Base-by-base conservation (phyloP, 2,797 vertebrate genomes). In the Chromobotia macracanthus region DNA sequence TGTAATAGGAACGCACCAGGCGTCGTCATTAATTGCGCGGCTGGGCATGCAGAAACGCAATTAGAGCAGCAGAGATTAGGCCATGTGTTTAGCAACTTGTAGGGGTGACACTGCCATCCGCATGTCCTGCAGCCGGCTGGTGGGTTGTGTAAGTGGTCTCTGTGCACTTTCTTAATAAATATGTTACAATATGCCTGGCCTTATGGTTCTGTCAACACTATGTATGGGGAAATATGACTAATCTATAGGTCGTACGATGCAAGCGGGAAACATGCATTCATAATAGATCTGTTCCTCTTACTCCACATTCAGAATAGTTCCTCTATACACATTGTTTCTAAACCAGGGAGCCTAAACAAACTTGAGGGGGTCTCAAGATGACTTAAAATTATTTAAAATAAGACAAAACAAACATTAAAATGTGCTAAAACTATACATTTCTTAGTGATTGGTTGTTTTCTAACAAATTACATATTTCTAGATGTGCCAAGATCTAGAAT, bases 1-100 rank as follows among this genome's bases (percentile, higher is more conserved):
- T 70, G 66, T 82, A 85, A 87, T 84, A 87, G 83, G 82, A 73
- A 77, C 72, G 79, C 67, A 53, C 77, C 75, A 75, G 66, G 58
- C 71, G 48, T 58, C 51, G 75, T 89, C 88, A 92, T 91, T 91
- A 91, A 93, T 91, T 88, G 88, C 88, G 89, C 77, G 75, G 79
- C 84, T 2, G 8, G 70, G 80, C 83, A 83, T 82, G 83, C 85
- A 85, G 85, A 91, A 89, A 90, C 88, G 82, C 89, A 90, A 92
- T 93, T 92, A 92, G 85, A 84, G 65, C 84, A 71, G 65, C 80
- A 81, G 83, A 85, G 89, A 91, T 88, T 87, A 85, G 87, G 86
- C 83, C 88, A 87, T 68, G 77, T 81, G 83, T 72, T 86, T 50
- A 63, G 28, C 65, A 82, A 78, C 80, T 78, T 73, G 74, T 65